Evolutionary conservation across 2,113 vertebrate genomes (phyloP).

Genomic region (Dolichotis patagonum): DNA sequence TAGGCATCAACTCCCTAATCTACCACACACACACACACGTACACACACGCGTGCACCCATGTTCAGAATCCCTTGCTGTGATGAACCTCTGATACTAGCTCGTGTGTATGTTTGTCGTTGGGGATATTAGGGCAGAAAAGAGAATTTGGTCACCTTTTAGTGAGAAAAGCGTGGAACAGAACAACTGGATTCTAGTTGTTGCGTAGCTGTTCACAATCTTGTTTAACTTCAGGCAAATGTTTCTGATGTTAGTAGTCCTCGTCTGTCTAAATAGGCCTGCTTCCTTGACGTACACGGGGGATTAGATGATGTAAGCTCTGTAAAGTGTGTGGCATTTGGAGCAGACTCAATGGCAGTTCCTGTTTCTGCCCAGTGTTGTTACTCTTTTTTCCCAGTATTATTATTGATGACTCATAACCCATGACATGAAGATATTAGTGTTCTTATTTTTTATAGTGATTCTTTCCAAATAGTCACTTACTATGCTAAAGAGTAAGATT

Average conservation of each 20-base stretch:
- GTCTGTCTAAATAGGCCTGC: constrained; percentile 38
- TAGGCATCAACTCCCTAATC: background rate
- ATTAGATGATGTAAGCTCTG: background rate
- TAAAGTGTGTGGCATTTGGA: background rate
- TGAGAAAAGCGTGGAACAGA: constrained; percentile 8
- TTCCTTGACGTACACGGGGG: background rate
- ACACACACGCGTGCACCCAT: background rate
- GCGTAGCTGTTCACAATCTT: background rate
- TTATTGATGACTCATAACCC: background rate
- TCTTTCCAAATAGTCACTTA: constrained; percentile 17
- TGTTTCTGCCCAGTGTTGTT: background rate
- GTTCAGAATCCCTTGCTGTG: background rate
- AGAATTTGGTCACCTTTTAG: background rate
- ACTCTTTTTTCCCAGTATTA: background rate
- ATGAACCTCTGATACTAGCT: background rate
- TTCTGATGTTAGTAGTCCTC: constrained; percentile 39
- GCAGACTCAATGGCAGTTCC: background rate
- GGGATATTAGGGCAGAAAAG: background rate
- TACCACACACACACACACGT: background rate
- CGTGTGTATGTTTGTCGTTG: background rate
- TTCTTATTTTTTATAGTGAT: constrained; percentile 50
- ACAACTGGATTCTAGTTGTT: background rate
- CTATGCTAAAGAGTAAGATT: constrained; percentile 2
- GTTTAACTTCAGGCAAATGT: constrained; percentile 35
- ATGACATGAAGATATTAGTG: constrained; percentile 31